Conservation (phyloP, 2,797 vertebrate species). For the Rhinatrema bivittatum region DNA sequence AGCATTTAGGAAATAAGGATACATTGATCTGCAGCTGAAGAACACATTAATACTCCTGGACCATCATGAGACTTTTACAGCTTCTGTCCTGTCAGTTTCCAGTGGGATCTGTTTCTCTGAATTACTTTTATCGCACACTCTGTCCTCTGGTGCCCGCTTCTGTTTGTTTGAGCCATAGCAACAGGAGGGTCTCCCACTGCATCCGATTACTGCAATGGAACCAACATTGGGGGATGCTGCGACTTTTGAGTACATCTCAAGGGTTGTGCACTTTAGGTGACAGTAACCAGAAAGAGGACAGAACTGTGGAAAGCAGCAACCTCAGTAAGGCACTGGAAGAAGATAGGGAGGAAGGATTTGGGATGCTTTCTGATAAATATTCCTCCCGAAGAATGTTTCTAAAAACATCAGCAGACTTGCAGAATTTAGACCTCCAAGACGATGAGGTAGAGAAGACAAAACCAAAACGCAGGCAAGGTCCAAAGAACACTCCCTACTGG, state of each 20-base stretch:
- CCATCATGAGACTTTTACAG: background rate
- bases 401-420: slow-evolving; percentile 53
- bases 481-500: slow-evolving; percentile 79
- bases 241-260: slow-evolving; percentile 5
- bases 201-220: accelerated
- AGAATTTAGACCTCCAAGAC: slow-evolving; percentile 36
- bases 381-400: slow-evolving; percentile 60
- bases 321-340: no score
- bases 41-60: background rate
- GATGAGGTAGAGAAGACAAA: slow-evolving; percentile 22
- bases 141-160: no score
- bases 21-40: no score
- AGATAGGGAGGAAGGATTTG: slow-evolving; percentile 57
- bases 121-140: background rate
- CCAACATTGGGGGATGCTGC: background rate
- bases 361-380: slow-evolving; percentile 55
- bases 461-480: slow-evolving; percentile 9
- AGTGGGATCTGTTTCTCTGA: background rate
- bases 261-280: background rate
- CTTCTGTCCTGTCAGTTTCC: slow-evolving; percentile 3
- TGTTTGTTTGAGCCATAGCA: no score
- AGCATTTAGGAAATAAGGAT: no score
- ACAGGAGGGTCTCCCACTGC: background rate
- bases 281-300: background rate
- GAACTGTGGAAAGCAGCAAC: background rate